These are phyloP conservation scores for Diorhabda carinulata DNA, from an alignment of 1,140 invertebrate genomes.

Conservation along the genomic window DNA sequence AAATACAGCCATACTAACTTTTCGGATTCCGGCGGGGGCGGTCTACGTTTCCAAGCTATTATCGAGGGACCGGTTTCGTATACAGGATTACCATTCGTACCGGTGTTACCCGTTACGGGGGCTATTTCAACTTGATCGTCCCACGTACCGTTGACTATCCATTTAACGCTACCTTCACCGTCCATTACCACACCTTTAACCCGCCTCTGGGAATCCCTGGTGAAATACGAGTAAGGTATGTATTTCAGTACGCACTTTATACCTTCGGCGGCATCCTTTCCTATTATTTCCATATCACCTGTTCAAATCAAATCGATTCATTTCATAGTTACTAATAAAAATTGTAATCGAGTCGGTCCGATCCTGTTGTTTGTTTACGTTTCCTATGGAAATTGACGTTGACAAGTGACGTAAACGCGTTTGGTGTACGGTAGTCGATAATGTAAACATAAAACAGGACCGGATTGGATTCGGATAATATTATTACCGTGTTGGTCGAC, in stretches of 20 bases:
- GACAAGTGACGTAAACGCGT: too few relatives aligned
- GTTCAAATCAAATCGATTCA: too few relatives aligned
- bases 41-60: constrained; percentile 79
- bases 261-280: constrained; percentile 67
- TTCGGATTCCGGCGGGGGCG: constrained; percentile 66
- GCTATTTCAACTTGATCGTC: constrained; percentile 92
- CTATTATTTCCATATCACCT: constrained; percentile 90
- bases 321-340: too few relatives aligned
- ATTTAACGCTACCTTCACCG: constrained; percentile 58
- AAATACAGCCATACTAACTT: constrained; percentile 33
- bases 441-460: neutral
- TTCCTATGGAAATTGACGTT: too few relatives aligned
- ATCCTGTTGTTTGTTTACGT: too few relatives aligned
- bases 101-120: constrained; percentile 74
- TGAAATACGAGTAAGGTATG: constrained; percentile 97
- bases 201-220: constrained; percentile 86
- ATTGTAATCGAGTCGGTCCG: too few relatives aligned
- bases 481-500: constrained; percentile 90
- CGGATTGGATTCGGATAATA: neutral
- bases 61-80: constrained; percentile 86
- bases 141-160: constrained; percentile 64
- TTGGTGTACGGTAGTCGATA: too few relatives aligned
- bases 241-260: constrained; percentile 95
- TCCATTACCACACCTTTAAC: constrained; percentile 76
- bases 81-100: constrained; percentile 73